These are phyloP conservation scores for Melanostoma mellinum DNA, from an alignment of 2,888 invertebrate genomes.

Conservation along the genomic window DNA sequence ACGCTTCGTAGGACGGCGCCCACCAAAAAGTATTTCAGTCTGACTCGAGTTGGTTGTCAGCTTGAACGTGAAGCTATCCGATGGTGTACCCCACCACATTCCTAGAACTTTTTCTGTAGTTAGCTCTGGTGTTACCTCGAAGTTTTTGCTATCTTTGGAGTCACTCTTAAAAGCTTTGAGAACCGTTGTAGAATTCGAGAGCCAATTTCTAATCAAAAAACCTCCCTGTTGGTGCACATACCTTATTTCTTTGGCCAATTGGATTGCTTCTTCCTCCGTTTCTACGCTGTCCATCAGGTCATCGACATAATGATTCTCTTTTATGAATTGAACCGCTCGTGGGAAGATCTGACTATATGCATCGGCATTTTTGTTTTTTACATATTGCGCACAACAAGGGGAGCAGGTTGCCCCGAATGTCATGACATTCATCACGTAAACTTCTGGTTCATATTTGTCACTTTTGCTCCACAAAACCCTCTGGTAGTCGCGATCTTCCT, in stretches of 20 bases:
- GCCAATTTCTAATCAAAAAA: constrained; percentile 72
- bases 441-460: not conserved
- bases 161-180: no score
- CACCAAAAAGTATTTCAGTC: no score
- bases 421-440: constrained; percentile 22
- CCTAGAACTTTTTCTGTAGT: no score
- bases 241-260: constrained; percentile 57
- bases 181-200: not conserved
- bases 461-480: constrained; percentile 18
- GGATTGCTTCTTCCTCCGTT: constrained; percentile 71
- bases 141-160: no score
- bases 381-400: constrained; percentile 1
- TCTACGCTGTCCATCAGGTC: constrained; percentile 51
- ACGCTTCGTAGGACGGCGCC: no score
- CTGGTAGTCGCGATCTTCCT: not conserved
- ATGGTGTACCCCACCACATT: no score
- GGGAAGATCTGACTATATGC: not conserved
- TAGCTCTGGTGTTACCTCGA: no score
- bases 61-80: no score
- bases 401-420: constrained; percentile 22
- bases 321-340: constrained; percentile 7
- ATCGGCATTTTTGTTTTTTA: not conserved
- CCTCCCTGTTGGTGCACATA: constrained; percentile 57
- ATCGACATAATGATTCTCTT: constrained; percentile 75
- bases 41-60: no score